These are phyloP conservation scores for Dasyurus viverrinus DNA, from an alignment of 2,113 vertebrate species.

Conservation along the genomic window DNA sequence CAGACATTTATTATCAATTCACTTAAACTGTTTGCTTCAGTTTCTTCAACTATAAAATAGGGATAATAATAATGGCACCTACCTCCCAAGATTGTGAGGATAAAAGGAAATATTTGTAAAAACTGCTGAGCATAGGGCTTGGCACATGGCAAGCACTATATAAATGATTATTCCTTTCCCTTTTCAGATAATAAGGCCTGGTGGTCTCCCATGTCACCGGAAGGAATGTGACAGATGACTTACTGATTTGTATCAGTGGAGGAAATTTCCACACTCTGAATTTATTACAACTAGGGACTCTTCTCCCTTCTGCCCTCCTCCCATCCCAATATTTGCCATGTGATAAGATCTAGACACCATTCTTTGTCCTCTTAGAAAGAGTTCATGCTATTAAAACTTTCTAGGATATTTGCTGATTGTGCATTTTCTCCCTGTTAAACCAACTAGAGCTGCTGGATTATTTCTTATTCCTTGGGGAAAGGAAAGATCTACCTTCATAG, in stretches of 20 bases:
- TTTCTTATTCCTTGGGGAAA: slow-evolving; percentile 20
- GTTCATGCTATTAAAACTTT: background rate
- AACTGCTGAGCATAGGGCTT: background rate
- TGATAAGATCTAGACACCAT: background rate
- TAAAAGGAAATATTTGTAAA: background rate
- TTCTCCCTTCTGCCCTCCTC: background rate
- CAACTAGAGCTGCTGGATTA: background rate
- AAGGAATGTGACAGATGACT: background rate
- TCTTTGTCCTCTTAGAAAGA: background rate
- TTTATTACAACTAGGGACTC: background rate
- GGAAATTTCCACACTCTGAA: background rate
- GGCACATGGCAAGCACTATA: background rate
- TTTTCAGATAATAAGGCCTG: background rate
- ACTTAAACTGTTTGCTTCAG: background rate
- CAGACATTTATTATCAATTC: background rate
- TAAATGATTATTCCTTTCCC: background rate
- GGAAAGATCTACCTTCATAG: background rate
- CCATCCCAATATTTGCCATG: background rate
- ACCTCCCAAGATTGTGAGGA: background rate
- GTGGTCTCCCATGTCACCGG: background rate
- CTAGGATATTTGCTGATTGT: background rate
- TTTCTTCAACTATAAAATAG: background rate
- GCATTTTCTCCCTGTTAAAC: background rate
- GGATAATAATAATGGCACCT: background rate
- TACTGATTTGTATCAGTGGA: background rate